Percentiles rank a stretch among this genome's conserved stretches.
Evolutionary conservation across 2,888 invertebrate species (phyloP).

Genomic region (Philonicus albiceps): DNA sequence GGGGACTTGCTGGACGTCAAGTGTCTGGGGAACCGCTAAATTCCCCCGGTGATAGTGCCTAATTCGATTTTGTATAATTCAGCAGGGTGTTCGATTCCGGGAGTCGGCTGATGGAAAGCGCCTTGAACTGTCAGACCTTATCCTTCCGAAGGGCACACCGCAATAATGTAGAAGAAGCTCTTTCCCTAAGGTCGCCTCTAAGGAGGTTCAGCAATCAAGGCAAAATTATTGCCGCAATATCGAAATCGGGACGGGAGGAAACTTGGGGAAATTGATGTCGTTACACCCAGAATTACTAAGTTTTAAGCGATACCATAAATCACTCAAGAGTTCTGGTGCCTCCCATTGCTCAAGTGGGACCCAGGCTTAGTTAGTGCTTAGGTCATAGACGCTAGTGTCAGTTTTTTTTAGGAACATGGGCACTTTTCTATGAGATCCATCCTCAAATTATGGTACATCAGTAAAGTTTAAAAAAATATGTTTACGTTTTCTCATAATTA

Average conservation of each 20-base stretch:
- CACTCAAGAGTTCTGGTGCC: background rate
- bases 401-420: background rate
- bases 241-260: background rate
- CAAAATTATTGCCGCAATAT: conserved; percentile 27
- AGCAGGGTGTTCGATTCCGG: background rate
- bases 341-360: background rate
- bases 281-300: conserved; percentile 19
- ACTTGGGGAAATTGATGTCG: conserved; percentile 29
- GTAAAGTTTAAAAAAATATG: background rate
- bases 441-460: background rate
- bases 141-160: background rate
- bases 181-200: background rate
- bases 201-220: conserved; percentile 33
- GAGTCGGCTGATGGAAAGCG: background rate
- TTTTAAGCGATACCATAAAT: conserved; percentile 2
- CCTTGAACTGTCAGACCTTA: background rate
- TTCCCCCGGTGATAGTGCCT: background rate
- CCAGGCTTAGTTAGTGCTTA: background rate
- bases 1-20: background rate
- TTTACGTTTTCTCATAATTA: too few species aligned
- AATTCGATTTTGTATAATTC: background rate
- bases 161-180: background rate
- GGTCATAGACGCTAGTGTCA: background rate
- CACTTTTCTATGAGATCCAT: background rate
- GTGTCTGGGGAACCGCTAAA: background rate